Evolutionary conservation across 2,113 vertebrate species (phyloP), one percentile per base, ranked within the genome.

Genomic region (Amia ocellicauda): DNA sequence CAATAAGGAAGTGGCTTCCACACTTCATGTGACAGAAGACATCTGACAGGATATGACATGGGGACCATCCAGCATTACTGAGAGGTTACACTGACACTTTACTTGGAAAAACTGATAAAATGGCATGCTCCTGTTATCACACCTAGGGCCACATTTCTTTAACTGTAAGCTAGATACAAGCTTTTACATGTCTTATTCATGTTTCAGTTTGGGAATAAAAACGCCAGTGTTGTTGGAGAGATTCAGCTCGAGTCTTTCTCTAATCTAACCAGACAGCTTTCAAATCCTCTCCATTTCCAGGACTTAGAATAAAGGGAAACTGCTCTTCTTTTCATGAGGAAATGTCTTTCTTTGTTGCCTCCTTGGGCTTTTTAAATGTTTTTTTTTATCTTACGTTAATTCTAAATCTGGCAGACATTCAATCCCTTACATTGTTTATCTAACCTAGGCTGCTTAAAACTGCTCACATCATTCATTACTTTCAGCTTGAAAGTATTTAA

Each of bases 241-340:
- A 47, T 49, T 62, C 26, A 62, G 45, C 14, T 9, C 41, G 7
- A 27, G 40, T 60, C 41, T 17, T 40, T 9, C 1, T 62, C n/a
- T 52, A 24, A 14, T 19, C 19, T 22, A 52, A 62, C 20, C 3
- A 7, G 14, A 17, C 50, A 36, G 50, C 14, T 29, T 52, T 51
- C 60, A 40, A 22, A 29, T 17, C 51, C 51, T 14, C 23, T 52
- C 4, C 47, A 20, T 23, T 29, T 51, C 3, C 19, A 47, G 45
- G 45, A 7, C 45, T 47, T 47, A 19, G 45, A 47, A 47, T n/a
- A n/a, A 47, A 7, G 16, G 14, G n/a, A 47, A 47, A 47, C 45
- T n/a, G 10, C 43, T 61, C 28, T 23, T 47, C n/a, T 10, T 69
- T 70, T 51, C 63, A 42, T 65, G 45, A 80, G 66, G 23, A 26